Evolutionary conservation across 2,797 vertebrate species (phyloP).

Genomic region (Liparis tanakae): DNA sequence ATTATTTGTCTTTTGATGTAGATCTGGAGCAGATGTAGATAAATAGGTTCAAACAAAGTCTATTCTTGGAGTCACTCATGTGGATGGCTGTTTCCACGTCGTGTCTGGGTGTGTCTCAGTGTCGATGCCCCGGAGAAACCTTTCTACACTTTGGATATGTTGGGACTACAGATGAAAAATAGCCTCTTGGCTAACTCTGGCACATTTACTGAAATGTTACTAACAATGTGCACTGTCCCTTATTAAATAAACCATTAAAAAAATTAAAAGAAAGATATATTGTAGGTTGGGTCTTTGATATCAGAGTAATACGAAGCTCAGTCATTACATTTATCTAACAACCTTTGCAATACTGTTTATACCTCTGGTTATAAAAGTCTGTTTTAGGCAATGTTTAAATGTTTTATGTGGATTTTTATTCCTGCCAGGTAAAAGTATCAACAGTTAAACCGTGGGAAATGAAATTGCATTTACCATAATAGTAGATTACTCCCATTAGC

Average conservation of each 20-base stretch:
- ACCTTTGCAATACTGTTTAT: not conserved
- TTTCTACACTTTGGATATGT: not conserved
- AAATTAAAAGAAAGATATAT: too few relatives aligned
- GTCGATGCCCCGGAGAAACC: not conserved
- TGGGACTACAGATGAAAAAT: too few relatives aligned
- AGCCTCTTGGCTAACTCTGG: too few relatives aligned
- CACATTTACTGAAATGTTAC: too few relatives aligned
- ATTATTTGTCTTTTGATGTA: conserved; percentile 17
- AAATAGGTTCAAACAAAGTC: conserved; percentile 11
- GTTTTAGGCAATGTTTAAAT: not conserved
- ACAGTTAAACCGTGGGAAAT: not conserved
- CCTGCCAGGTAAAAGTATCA: not conserved
- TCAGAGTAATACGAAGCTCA: not conserved
- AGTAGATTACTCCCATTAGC: not conserved
- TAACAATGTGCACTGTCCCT: too few relatives aligned
- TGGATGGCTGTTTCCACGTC: not conserved
- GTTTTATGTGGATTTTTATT: not conserved
- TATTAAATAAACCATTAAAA: too few relatives aligned
- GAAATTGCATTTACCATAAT: not conserved
- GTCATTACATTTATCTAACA: not conserved
- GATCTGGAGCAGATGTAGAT: conserved; percentile 21
- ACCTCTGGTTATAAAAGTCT: not conserved
- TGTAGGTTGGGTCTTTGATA: not conserved
- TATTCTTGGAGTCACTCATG: conserved; percentile 23
- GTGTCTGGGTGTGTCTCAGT: not conserved